Evolutionary conservation across 2,113 vertebrate species (phyloP), one percentile per base, ranked within the genome.

Genomic region (Chitala chitala): DNA sequence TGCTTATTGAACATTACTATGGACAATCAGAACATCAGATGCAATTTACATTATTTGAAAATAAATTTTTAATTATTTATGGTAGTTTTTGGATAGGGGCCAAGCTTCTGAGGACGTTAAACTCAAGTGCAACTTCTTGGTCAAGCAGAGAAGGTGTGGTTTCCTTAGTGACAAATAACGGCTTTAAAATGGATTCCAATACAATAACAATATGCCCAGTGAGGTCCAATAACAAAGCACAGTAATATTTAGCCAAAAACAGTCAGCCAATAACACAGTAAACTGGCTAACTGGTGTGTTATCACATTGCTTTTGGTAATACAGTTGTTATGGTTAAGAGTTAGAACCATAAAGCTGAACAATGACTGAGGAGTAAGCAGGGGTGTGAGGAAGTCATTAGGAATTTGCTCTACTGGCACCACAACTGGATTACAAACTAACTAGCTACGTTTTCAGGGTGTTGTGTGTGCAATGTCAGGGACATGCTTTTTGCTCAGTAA

Each of bases 401-500:
- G n/a, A n/a, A n/a, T n/a, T n/a, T n/a, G n/a, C n/a, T n/a, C n/a
- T n/a, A n/a, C n/a, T n/a, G n/a, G n/a, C n/a, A n/a, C n/a, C n/a
- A n/a, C n/a, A n/a, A n/a, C n/a, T n/a, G n/a, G n/a, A n/a, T n/a
- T n/a, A n/a, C n/a, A n/a, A n/a, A n/a, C n/a, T n/a, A n/a, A 29
- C 15, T 58, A 46, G 12, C 44, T 29, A 29, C 15, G 26, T 13
- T 29, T 29, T 58, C 10, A 26, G 55, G 55, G 26, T 36, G 29
- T 31, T 59, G 29, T 26, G 26, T 51, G 66, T 50, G 22, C 1
- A 50, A 20, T 17, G 5, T 26, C 20, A 42, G 58, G 20, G 8
- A 48, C 72, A 68, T 68, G 73, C 63, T 69, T 56, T 20, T 26
- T 17, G 40, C 22, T 29, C 6, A 68, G 50, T 29, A 56, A 1